Evolutionary conservation across 2,797 vertebrate species (phyloP).

Genomic region (Sebastes minor): DNA sequence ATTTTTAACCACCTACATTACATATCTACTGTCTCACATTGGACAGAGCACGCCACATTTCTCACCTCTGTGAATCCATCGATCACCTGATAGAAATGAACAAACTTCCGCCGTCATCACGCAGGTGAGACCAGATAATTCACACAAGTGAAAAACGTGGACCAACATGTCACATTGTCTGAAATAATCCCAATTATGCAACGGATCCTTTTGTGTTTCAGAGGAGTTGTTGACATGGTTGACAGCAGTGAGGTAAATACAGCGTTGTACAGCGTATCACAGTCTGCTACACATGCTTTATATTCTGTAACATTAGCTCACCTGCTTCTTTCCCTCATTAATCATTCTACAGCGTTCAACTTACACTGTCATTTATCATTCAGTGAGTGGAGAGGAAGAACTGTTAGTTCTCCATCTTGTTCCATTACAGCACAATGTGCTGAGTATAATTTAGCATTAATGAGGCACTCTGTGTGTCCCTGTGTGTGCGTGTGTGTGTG

Average conservation of each 20-base stretch:
- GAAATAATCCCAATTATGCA: neutral
- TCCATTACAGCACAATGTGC: slow-evolving; percentile 57
- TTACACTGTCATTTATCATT: slow-evolving; percentile 60
- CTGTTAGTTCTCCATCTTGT: slow-evolving; percentile 53
- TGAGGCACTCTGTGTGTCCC: slow-evolving; percentile 22
- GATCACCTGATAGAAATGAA: neutral
- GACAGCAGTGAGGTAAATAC: neutral
- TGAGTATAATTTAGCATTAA: slow-evolving; percentile 61
- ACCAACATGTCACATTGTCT: neutral
- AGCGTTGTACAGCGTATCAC: neutral
- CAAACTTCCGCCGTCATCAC: neutral
- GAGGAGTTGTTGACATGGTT: neutral
- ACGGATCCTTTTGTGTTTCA: neutral
- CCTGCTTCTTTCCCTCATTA: slow-evolving; percentile 38
- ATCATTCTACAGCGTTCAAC: slow-evolving; percentile 42
- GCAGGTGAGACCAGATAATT: neutral
- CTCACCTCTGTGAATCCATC: neutral
- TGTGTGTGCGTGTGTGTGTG: neutral
- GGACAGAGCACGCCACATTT: neutral
- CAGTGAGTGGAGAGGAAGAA: slow-evolving; percentile 46
- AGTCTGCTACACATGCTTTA: slow-evolving; percentile 12
- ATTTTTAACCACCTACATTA: too few relatives aligned
- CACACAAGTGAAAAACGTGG: neutral
- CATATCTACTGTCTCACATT: neutral
- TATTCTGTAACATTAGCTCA: slow-evolving; percentile 27